Base-by-base conservation (phyloP, 2,888 invertebrate species). In the Troides helena region DNA sequence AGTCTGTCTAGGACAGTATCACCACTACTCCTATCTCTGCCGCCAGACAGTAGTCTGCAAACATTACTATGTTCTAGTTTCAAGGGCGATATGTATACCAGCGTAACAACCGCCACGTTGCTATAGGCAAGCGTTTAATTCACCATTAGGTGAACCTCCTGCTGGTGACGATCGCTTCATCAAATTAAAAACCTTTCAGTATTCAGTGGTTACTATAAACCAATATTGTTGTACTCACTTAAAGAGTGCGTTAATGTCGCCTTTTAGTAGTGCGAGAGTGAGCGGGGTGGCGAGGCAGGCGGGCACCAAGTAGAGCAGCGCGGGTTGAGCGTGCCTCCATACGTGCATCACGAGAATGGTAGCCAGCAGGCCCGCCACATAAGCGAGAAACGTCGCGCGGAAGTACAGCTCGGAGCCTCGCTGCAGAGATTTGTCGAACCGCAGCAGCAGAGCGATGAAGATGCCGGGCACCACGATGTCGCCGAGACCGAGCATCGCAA, bases 391-490 rank as follows among this genome's bases (percentile, higher is more conserved):
- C 5, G 99, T 97, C 4, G 97, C 95, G 82, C 88, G 83, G 78
- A 68, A 78, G 75, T 78, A 79, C 95, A 17, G 95, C 78, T 96
- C 95, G 1, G 95, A 95, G 84, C 96, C 96, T 23, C 97, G 81
- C 78, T 96, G 96, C 73, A 97, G 93, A 81, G 97, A 97, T 85
- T 96, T 95, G 93, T 99, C 99, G 90, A 99, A 99, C 75, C 99
- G 95, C 64, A 99, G 94, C 62, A 99, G 93, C 36, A 99, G 94
- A 0, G 99, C 99, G 66, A 99, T 99, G 89, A 99, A 99, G 83
- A 99, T 99, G 74, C 99, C 99, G 6, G 99, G 99, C 75, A 99
- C 98, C 50, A 99, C 99, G 80, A 99, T 99, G 87, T 99, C 99
- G 5, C 99, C 99, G 17, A 99, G 95, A 0, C 99, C 99, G 67